Base-by-base conservation (phyloP, 2,888 invertebrate species). In the Cepaea hortensis region DNA sequence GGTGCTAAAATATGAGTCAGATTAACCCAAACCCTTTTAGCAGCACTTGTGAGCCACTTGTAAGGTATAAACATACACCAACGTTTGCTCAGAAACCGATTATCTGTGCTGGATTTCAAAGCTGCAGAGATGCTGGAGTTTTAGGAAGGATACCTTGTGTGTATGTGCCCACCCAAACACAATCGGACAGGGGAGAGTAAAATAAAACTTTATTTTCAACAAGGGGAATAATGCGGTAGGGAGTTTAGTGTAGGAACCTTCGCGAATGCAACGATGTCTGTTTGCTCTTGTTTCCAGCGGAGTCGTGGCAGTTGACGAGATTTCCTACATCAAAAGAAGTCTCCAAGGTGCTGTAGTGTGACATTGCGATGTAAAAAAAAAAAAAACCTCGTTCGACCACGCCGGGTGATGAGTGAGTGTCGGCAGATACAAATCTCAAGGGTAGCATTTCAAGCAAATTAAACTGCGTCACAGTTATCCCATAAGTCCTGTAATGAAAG, bases 51-150 rank as follows among this genome's bases (percentile, higher is more conserved):
- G n/a, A 65, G 23, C 3, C 35, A 55, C 70, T 79, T 50, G 70
- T 48, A 48, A n/a, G 48, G 85, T 48, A 75, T 81, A 73, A 81
- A 73, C 46, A 48, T 6, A 50, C 48, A 7, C 35, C 48, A 81
- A 65, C 81, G 85, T 85, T 85, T 85, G 81, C 81, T 65, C 81
- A 75, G 23, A 23, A 81, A 81, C 72, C 73, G 75, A 85, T 81
- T 81, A 23, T 75, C 55, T 35, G n/a, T 48, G 75, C 61, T 68
- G 5, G 55, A n/a, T 70, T 68, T 76, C 48, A 76, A 84, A 55
- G 61, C 23, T 13, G 5, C 18, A 48, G 76, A 18, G 48, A 65
- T 76, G 62, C 18, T 75, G 76, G 65, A 55, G 62, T 76, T 46
- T 55, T 55, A 18, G 35, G 50, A 55, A 35, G 72, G 73, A 77